Conservation (phyloP, 2,888 invertebrate genomes). For the Nomada goodeniana region DNA sequence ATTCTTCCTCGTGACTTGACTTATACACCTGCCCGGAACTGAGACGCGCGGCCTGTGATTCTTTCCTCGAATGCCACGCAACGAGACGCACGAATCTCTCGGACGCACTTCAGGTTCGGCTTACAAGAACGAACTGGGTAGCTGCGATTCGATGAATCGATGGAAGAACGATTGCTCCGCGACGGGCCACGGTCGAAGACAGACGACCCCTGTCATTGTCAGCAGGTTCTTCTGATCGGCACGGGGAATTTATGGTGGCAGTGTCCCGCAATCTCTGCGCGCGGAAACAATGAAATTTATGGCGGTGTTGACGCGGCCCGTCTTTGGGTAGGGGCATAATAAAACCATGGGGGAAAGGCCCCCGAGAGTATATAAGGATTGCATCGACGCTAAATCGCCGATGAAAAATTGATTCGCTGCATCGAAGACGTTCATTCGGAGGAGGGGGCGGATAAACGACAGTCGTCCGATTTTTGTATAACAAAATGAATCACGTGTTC, state of each 20-base stretch:
- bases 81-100: background rate
- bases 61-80: background rate
- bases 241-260: slow-evolving; percentile 44
- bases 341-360: background rate
- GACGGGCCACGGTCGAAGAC: slow-evolving; percentile 48
- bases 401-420: background rate
- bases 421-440: too few relatives aligned
- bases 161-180: slow-evolving; percentile 47
- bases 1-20: slow-evolving; percentile 29
- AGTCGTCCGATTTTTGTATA: too few relatives aligned
- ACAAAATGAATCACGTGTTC: too few relatives aligned
- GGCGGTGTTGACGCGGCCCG: background rate
- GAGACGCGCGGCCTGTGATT: slow-evolving; percentile 28
- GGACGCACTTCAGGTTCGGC: background rate
- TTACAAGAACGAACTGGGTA: background rate
- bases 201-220: slow-evolving; percentile 45
- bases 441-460: too few relatives aligned
- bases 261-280: slow-evolving; percentile 20
- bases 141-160: slow-evolving; percentile 34
- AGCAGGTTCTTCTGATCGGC: slow-evolving; percentile 48
- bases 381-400: background rate
- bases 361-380: background rate
- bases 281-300: slow-evolving; percentile 53
- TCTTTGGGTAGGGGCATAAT: background rate
- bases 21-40: slow-evolving; percentile 13